A percentile compares a stretch with the other conserved stretches of the same genome.
These are phyloP conservation scores for Emmelina monodactyla DNA, from an alignment of 2,888 invertebrate genomes.

Conservation along the genomic window DNA sequence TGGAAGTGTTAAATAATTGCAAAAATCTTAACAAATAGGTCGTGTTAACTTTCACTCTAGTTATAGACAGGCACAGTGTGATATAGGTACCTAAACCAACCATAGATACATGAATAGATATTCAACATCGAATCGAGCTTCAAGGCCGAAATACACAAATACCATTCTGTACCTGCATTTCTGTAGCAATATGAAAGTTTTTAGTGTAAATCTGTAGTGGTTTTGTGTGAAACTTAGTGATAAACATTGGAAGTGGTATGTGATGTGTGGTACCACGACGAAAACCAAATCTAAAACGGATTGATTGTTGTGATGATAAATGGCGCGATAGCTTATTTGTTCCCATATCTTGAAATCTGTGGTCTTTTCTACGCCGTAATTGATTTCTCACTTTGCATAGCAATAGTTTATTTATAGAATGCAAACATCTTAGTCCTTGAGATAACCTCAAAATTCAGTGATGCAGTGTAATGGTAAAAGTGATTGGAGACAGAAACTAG, in stretches of 20 bases:
- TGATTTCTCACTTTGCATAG: no score
- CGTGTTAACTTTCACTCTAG: slow-evolving; percentile 64
- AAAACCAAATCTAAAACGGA: no score
- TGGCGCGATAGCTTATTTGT: no score
- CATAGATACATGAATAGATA: slow-evolving; percentile 46
- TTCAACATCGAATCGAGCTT: slow-evolving; percentile 60
- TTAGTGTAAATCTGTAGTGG: slow-evolving; percentile 1
- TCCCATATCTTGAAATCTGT: slow-evolving; percentile 13
- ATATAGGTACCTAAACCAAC: slow-evolving; percentile 14
- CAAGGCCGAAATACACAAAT: slow-evolving; percentile 64
- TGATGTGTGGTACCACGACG: no score
- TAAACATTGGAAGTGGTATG: no score
- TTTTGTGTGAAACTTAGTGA: no score
- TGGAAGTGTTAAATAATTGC: no score
- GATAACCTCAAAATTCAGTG: slow-evolving; percentile 45
- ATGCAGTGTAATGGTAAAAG: not conserved
- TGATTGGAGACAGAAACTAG: not conserved
- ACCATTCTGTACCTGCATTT: slow-evolving; percentile 36
- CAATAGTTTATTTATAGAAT: slow-evolving; percentile 3
- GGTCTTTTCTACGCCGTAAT: slow-evolving; percentile 17
- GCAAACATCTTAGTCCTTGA: slow-evolving; percentile 21
- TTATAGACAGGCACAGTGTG: slow-evolving; percentile 50
- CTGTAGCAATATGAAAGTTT: not conserved
- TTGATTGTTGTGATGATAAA: slow-evolving; percentile 18
- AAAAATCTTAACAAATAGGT: slow-evolving; percentile 32